Evolutionary conservation across 2,888 invertebrate genomes (phyloP).

Genomic region (Philopedon plagiatum): DNA sequence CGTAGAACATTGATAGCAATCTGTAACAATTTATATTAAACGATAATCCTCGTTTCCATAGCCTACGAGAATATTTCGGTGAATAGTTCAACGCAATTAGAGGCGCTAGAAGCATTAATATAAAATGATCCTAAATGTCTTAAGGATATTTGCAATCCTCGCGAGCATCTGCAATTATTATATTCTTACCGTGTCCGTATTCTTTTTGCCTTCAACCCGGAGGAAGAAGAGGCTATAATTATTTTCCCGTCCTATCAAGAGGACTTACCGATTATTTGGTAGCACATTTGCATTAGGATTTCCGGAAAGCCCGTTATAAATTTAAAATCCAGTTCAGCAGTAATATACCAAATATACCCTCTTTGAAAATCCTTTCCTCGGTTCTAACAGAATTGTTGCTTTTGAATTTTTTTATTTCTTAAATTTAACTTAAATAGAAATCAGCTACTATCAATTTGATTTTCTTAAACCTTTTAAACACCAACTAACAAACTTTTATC

Average conservation of each 20-base stretch:
- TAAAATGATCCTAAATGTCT: constrained; percentile 36
- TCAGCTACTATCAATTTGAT: neutral
- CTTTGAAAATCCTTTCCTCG: too few relatives aligned
- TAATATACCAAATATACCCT: constrained; percentile 5
- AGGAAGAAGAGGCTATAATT: constrained; percentile 30
- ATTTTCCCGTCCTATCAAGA: constrained; percentile 39
- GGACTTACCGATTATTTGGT: constrained; percentile 42
- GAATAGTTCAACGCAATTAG: constrained; percentile 43
- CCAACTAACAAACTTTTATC: neutral
- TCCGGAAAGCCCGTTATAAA: constrained; percentile 38
- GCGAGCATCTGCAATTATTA: constrained; percentile 43
- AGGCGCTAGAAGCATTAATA: constrained; percentile 38
- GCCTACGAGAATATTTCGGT: constrained; percentile 31
- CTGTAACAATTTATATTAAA: constrained; percentile 42
- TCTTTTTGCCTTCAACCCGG: constrained; percentile 30
- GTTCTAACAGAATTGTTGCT: too few relatives aligned
- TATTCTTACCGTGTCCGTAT: constrained; percentile 34
- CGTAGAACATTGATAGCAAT: constrained; percentile 20
- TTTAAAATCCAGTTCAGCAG: constrained; percentile 28
- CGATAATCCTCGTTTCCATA: constrained; percentile 21
- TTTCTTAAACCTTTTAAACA: neutral
- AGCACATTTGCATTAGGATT: constrained; percentile 46
- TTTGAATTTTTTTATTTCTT: too few relatives aligned
- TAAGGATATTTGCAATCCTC: constrained; percentile 40
- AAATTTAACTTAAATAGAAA: too few relatives aligned